Evolutionary conservation across 2,888 invertebrate genomes (phyloP).

Genomic region (Drosophila austrosaltans): DNA sequence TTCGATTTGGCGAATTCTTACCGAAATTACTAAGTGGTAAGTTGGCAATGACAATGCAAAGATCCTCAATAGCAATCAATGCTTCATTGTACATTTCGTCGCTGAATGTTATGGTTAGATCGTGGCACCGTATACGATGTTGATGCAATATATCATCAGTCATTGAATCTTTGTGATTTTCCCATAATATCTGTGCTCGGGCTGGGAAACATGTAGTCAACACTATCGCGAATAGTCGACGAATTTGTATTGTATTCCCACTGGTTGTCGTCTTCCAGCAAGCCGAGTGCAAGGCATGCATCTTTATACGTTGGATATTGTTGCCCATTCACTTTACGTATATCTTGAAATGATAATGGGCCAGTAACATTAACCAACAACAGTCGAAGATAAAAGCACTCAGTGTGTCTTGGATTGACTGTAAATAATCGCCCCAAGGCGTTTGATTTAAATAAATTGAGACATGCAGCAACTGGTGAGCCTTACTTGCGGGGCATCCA

Average conservation of each 20-base stretch:
- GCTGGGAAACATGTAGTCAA: constrained; percentile 15
- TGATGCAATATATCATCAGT: constrained; percentile 18
- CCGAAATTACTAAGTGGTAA: constrained; percentile 10
- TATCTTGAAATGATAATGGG: constrained; percentile 1
- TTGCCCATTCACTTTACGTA: not conserved
- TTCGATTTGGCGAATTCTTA: constrained; percentile 3
- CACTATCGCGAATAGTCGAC: constrained; percentile 14
- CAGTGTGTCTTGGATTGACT: not conserved
- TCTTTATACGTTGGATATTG: constrained; percentile 6
- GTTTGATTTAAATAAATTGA: not conserved
- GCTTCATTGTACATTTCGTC: constrained; percentile 12
- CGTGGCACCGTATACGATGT: constrained; percentile 13
- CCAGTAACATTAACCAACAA: not conserved
- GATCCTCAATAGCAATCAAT: constrained; percentile 11
- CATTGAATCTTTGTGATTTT: constrained; percentile 13
- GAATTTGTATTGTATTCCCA: constrained; percentile 16
- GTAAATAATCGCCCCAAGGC: not conserved
- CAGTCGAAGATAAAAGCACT: not conserved
- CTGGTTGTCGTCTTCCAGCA: constrained; percentile 20
- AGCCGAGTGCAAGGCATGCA: constrained; percentile 3
- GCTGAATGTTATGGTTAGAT: constrained; percentile 4
- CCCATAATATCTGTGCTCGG: constrained; percentile 10
- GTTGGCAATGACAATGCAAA: constrained; percentile 10
- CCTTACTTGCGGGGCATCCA: constrained; percentile 16
- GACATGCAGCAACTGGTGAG: not conserved